A percentile compares a stretch with the other conserved stretches of the same genome.
Evolutionary conservation across 2,113 vertebrate genomes (phyloP).

Genomic region (Peromyscus maniculatus): DNA sequence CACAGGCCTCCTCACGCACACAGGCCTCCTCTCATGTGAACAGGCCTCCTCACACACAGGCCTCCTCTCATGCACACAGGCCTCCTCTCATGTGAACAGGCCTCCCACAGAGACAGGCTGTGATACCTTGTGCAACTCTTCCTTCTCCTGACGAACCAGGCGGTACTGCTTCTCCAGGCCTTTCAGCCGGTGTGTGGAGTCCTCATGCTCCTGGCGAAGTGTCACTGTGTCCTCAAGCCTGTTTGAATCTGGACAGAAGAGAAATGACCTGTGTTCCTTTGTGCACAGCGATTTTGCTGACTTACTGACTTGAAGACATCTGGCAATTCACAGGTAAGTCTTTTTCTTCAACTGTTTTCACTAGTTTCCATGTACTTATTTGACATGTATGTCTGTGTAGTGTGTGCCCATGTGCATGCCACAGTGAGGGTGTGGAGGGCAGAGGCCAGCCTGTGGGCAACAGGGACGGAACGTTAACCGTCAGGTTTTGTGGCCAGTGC

Average conservation of each 20-base stretch:
- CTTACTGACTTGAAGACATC: background rate
- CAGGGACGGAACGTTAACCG: background rate
- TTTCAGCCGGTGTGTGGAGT: slow-evolving; percentile 92
- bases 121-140: slow-evolving; percentile 96
- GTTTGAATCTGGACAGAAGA: slow-evolving; percentile 90
- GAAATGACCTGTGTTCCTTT: background rate
- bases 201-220: slow-evolving; percentile 94
- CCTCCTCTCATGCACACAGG: too few species aligned
- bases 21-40: too few species aligned
- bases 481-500: background rate
- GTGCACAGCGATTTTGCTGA: fast-evolving
- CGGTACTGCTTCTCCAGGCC: slow-evolving; percentile 95
- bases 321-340: background rate
- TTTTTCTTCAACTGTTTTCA: background rate
- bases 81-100: too few species aligned
- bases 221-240: slow-evolving; percentile 93
- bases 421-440: background rate
- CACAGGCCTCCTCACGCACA: too few species aligned
- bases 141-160: slow-evolving; percentile 93
- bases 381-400: background rate
- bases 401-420: background rate
- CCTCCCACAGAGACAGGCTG: background rate
- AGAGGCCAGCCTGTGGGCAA: background rate
- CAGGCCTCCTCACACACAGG: too few species aligned
- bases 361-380: background rate